Evolutionary conservation across 1,140 invertebrate genomes (phyloP).

Genomic region (Mya arenaria): DNA sequence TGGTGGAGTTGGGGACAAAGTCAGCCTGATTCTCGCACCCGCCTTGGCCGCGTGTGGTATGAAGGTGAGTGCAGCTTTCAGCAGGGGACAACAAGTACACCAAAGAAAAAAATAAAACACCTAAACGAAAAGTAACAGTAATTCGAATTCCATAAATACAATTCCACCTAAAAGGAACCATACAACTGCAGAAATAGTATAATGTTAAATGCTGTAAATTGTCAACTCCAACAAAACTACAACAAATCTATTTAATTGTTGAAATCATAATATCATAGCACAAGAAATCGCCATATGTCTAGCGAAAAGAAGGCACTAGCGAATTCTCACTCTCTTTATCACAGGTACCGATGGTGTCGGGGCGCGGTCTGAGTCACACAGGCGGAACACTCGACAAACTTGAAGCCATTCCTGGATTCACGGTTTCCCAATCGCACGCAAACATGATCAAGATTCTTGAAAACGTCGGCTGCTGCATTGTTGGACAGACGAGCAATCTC

Average conservation of each 20-base stretch:
- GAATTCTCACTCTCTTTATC: not conserved
- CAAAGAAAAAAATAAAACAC: too few relatives aligned
- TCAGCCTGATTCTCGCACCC: constrained; percentile 84
- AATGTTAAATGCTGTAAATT: too few relatives aligned
- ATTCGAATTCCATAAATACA: too few relatives aligned
- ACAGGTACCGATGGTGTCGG: constrained; percentile 86
- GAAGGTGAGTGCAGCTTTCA: constrained; percentile 80
- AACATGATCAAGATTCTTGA: constrained; percentile 80
- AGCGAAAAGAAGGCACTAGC: too few relatives aligned
- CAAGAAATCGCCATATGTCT: too few relatives aligned
- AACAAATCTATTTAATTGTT: too few relatives aligned
- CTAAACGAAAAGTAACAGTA: too few relatives aligned
- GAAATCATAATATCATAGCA: too few relatives aligned
- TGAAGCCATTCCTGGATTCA: constrained; percentile 85
- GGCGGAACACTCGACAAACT: constrained; percentile 87
- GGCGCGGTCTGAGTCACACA: constrained; percentile 84
- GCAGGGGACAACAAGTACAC: too few relatives aligned
- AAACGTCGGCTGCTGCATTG: constrained; percentile 85
- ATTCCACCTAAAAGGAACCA: too few relatives aligned
- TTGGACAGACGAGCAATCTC: constrained; percentile 83
- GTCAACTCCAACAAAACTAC: too few relatives aligned
- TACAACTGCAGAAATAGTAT: too few relatives aligned
- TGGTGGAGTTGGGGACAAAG: constrained; percentile 86
- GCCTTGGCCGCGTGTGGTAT: constrained; percentile 84
- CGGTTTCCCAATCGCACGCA: constrained; percentile 74